phyloP scores from a whole-genome alignment of 2,797 vertebrate genomes.

The Spheniscus humboldti region DNA sequence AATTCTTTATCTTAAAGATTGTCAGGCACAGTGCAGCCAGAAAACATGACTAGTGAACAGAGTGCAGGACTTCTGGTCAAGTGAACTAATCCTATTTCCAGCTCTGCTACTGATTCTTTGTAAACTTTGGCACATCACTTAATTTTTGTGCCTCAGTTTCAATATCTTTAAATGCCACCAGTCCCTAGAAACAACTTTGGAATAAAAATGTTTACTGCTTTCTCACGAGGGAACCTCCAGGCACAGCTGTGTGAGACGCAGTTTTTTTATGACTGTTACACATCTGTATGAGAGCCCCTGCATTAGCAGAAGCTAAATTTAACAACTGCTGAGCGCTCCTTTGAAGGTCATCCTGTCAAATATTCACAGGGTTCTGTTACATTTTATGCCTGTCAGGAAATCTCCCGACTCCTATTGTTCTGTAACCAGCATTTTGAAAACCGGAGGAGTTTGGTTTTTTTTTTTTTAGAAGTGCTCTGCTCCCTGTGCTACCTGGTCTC shows the following conservation, averaged over 20 bases:
- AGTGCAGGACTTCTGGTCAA: not conserved
- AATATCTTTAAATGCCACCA: not conserved
- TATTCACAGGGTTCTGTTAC: not conserved
- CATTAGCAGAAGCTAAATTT: constrained; percentile 28
- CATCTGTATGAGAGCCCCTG: not conserved
- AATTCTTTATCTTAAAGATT: not conserved
- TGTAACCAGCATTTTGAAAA: not conserved
- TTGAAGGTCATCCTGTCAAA: constrained; percentile 28
- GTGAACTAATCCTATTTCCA: not conserved
- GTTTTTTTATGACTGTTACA: not conserved
- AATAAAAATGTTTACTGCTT: not conserved
- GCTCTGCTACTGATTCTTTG: not conserved
- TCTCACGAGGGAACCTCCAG: not conserved
- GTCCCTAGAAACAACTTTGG: not conserved
- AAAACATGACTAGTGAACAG: not conserved
- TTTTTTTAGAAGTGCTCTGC: not conserved
- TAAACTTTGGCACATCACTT: not conserved
- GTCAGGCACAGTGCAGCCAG: not conserved
- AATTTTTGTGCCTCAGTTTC: not conserved
- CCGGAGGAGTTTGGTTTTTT: not conserved
- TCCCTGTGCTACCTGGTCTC: not conserved
- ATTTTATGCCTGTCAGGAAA: not conserved
- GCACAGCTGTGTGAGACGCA: not conserved
- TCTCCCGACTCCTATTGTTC: not conserved
- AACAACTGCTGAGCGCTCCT: not conserved